Percentiles rank a stretch among this genome's conserved stretches.
Conservation (phyloP, 2,113 vertebrate genomes). For the Lycaon pictus region DNA sequence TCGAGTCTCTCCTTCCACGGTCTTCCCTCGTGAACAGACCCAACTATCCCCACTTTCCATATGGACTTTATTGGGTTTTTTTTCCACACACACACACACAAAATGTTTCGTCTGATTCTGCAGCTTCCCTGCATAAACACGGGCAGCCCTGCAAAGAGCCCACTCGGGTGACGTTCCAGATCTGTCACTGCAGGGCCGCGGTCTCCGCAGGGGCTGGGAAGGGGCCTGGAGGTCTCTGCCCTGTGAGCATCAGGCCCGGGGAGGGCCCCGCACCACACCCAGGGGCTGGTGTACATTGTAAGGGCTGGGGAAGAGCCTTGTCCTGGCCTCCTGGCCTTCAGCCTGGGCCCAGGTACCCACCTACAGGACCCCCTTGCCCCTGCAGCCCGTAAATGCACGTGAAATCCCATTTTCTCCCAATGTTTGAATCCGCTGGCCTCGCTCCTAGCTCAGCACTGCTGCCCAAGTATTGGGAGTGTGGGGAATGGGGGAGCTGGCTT, state of each 20-base stretch:
- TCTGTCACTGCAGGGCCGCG: not conserved
- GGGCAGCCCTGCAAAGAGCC: not conserved
- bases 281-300: not conserved
- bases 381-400: not conserved
- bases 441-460: not conserved
- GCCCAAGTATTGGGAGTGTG: not conserved
- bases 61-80: not conserved
- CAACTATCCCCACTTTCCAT: not conserved
- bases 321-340: not conserved
- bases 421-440: not conserved
- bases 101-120: not conserved
- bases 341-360: not conserved
- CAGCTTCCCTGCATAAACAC: not conserved
- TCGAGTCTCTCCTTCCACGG: not conserved
- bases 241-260: too few species aligned
- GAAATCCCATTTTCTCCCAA: not conserved
- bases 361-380: not conserved
- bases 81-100: too few species aligned
- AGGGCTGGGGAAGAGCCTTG: not conserved
- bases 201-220: not conserved
- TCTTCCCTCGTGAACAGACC: not conserved
- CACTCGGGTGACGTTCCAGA: not conserved
- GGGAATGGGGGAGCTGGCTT: not conserved
- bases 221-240: not conserved
- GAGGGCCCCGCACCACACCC: not conserved